Percentiles rank a stretch among this genome's conserved stretches.
These are phyloP conservation scores for Andrena flavipes DNA, from an alignment of 2,888 invertebrate genomes.

Conservation along the genomic window DNA sequence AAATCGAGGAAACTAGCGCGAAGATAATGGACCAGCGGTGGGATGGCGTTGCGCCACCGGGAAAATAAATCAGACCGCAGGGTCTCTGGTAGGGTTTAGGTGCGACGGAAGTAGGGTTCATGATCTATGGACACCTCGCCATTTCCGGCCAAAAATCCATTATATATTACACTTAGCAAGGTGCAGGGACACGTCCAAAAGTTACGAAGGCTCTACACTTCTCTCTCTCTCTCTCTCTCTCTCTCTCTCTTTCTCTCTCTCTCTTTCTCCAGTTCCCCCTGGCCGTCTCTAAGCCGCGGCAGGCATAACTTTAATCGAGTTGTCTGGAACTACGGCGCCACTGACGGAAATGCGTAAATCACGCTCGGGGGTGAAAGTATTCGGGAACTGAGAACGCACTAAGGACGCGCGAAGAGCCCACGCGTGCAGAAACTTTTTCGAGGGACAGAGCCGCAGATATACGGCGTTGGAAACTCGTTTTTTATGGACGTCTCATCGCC, in stretches of 20 bases:
- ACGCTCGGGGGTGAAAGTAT: constrained; percentile 58
- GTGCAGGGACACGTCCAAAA: constrained; percentile 70
- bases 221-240: constrained; percentile 27
- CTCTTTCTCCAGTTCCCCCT: constrained; percentile 9
- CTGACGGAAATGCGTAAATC: constrained; percentile 73
- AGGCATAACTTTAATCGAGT: constrained; percentile 79
- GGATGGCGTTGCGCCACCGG: constrained; percentile 66
- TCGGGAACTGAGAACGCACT: constrained; percentile 38
- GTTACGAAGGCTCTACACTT: constrained; percentile 62
- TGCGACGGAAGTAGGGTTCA: constrained; percentile 81
- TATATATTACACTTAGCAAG: constrained; percentile 82
- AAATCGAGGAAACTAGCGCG: constrained; percentile 74
- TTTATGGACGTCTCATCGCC: constrained; percentile 37
- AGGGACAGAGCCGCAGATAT: constrained; percentile 36
- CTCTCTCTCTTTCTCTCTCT: constrained; percentile 24
- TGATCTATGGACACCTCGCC: constrained; percentile 82
- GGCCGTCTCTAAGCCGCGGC: constrained; percentile 60
- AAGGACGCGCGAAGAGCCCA: constrained; percentile 32
- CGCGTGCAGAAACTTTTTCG: constrained; percentile 44
- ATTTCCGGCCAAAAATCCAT: constrained; percentile 83
- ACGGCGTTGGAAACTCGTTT: constrained; percentile 42
- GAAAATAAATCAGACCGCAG: constrained; percentile 81
- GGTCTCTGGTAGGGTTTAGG: constrained; percentile 77
- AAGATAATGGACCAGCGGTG: constrained; percentile 78
- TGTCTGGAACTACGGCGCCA: constrained; percentile 67